A percentile compares a stretch with the other conserved stretches of the same genome.
phyloP scores from a whole-genome alignment of 2,113 vertebrate genomes.

The Nanorana parkeri region DNA sequence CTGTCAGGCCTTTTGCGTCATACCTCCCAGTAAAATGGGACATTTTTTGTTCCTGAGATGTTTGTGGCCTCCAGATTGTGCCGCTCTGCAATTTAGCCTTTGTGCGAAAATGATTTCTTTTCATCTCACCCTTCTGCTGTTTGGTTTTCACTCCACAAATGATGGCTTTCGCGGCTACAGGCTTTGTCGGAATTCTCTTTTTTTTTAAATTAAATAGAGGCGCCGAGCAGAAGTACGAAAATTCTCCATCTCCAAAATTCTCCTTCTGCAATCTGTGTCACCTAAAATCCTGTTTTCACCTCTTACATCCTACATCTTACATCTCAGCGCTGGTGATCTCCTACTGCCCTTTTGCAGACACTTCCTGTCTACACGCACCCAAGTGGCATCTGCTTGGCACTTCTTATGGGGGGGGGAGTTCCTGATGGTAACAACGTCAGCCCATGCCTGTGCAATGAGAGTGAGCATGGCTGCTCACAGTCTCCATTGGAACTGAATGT shows the following conservation, averaged over 20 bases:
- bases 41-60: constrained; percentile 4
- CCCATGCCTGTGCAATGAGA: no score
- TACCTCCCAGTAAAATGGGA: background rate
- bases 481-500: no score
- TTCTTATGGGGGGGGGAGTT: no score
- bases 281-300: no score
- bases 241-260: background rate
- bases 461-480: no score
- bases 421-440: no score
- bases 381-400: no score
- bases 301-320: no score
- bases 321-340: no score
- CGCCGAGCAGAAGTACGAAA: background rate
- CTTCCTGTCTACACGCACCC: no score
- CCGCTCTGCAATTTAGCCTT: constrained; percentile 18
- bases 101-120: constrained; percentile 23
- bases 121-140: background rate
- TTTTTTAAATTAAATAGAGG: background rate
- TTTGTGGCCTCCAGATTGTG: no score
- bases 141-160: constrained; percentile 16
- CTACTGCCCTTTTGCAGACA: no score
- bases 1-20: constrained; percentile 1
- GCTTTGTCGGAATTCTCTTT: constrained; percentile 8
- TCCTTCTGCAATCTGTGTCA: background rate
- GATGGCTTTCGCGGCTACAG: constrained; percentile 2